Evolutionary conservation across 2,888 invertebrate genomes (phyloP), one percentile per base, ranked within the genome.

Genomic region (Leucophora obtusa): DNA sequence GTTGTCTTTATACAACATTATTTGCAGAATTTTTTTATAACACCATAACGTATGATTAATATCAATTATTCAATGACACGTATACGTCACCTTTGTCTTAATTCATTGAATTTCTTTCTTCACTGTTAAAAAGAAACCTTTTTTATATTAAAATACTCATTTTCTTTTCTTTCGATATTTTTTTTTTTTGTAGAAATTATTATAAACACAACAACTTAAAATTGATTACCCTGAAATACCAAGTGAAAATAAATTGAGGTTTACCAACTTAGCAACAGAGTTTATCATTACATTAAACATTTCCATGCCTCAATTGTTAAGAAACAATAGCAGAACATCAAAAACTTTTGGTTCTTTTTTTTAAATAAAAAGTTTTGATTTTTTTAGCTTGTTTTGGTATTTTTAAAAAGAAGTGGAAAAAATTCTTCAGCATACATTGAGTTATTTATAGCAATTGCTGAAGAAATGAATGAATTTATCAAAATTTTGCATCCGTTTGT

Each of bases 241-340:
- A n/a, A 58, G 14, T 8, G 2, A 33, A n/a, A 33, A 33, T 17
- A 33, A 58, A 33, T 33, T 58, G 58, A 33, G 58, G 58, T 33
- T 58, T 58, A 58, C 58, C 33, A 58, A 56, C n/a, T 56, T 58
- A 33, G 33, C n/a, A 56, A 33, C 17, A 14, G 33, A 58, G 15
- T 58, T 58, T 33, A 58, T 58, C 10, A 33, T 33, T 2, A n/a
- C 8, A n/a, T 56, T 15, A 58, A 58, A 33, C 17, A 58, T 58
- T 17, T 33, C 14, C 9, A 58, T 58, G 33, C 54, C 54, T n/a
- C n/a, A 56, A 56, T 28, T 28, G 33, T 35, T 58, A 33, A 58
- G 35, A 35, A 33, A 58, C 43, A 58, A 15, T 10, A 15, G 0
- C 33, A 58, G 33, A 58, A 58, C 33, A 58, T 58, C 33, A 58